A percentile compares a stretch with the other conserved stretches of the same genome.
Evolutionary conservation across 2,113 vertebrate genomes (phyloP).

Genomic region (Notarius quadriscutis): DNA sequence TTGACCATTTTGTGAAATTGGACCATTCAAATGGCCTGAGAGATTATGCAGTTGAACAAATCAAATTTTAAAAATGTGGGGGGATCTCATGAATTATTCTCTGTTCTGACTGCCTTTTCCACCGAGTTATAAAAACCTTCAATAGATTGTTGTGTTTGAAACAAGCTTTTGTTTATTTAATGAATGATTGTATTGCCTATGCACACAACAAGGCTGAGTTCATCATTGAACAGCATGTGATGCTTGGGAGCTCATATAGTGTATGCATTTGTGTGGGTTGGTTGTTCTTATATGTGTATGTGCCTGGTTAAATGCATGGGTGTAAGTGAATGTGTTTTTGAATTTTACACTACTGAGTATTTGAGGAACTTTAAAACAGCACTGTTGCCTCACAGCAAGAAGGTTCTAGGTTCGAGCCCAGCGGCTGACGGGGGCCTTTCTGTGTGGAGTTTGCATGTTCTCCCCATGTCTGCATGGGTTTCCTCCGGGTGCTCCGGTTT

Average conservation of each 20-base stretch:
- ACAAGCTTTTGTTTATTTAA: conserved; percentile 28
- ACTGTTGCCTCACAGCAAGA: no score
- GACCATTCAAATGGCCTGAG: neutral
- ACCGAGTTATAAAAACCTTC: neutral
- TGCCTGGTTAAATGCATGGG: neutral
- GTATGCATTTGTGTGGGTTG: neutral
- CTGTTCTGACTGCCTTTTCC: conserved; percentile 4
- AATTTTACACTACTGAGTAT: neutral
- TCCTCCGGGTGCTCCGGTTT: no score
- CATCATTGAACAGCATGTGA: neutral
- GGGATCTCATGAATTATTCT: neutral
- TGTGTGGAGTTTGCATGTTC: no score
- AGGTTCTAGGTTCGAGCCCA: no score
- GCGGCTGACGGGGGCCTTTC: no score
- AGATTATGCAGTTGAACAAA: neutral
- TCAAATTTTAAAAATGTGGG: neutral
- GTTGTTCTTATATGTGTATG: neutral
- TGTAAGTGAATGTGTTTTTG: neutral
- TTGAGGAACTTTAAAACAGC: neutral
- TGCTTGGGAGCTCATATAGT: neutral
- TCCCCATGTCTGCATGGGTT: no score
- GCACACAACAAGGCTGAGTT: neutral
- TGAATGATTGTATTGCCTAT: conserved; percentile 1
- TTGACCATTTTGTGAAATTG: neutral
- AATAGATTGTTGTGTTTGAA: neutral